Base-by-base conservation (phyloP, 2,797 vertebrate genomes). In the Ctenosaura bakeri region DNA sequence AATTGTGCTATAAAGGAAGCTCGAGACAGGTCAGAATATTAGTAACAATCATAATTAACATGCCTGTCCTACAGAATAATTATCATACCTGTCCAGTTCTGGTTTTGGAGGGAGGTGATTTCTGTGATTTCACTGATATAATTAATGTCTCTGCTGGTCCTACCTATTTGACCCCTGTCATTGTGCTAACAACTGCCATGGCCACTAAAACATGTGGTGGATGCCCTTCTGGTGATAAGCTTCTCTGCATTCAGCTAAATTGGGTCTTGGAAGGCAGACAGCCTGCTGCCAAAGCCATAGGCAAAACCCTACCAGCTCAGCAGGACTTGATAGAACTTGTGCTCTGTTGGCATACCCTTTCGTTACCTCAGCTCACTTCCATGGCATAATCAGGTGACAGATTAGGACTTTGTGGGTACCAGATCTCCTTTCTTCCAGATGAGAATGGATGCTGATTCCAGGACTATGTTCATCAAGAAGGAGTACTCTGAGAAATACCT, bases 41-140 rank as follows among this genome's bases (percentile, higher is more conserved):
- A 52, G 59, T 82, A 87, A 50, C 35, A 59, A 38, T 77, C 69
- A 20, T 86, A 64, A 82, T 85, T 79, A 69, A 90, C 66, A 71
- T 66, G 46, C 78, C 32, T 54, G 18, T 78, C 24, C 13, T 46
- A 20, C 4, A 2, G 62, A 5, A 83, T 78, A 32, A 32, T 32
- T 69, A 69, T 32, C 29, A 69, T 69, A 69, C 66, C 46, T 84
- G 35, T 2, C 59, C 18, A 84, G 62, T 14, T 88, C 74, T 24
- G 20, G 29, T 83, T 74, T 56, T 10, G 42, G 32, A 3, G 29
- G 29, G 29, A 69, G 29, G 29, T 69, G 29, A 32, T 69, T 69
- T 69, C 10, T 69, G 66, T 69, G 38, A 42, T 38, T 77, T 77
- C 38, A 22, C 20, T 38, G 8, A 7, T 20, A 18, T 77, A 42